Conservation (phyloP, 2,113 vertebrate species). For the Blennius ocellaris region DNA sequence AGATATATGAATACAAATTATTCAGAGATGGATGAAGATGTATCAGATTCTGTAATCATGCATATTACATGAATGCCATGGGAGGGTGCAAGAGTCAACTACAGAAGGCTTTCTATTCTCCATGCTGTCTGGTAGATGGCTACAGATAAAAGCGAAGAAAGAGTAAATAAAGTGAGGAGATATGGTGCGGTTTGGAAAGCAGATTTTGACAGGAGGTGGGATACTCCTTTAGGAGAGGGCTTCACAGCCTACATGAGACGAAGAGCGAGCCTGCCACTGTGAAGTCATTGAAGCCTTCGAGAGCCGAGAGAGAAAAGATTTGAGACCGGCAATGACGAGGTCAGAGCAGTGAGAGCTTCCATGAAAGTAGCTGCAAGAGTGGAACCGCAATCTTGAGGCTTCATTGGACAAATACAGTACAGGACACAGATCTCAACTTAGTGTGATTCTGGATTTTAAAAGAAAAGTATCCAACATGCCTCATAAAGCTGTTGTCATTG, state of each 20-base stretch:
- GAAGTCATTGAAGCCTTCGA: slow-evolving; percentile 29
- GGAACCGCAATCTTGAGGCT: slow-evolving; percentile 24
- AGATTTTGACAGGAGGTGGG: slow-evolving; percentile 1
- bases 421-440: no score
- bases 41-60: slow-evolving; percentile 8
- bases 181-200: background rate
- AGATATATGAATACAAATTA: slow-evolving; percentile 23
- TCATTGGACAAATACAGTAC: slow-evolving; percentile 1
- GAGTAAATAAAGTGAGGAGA: slow-evolving; percentile 1
- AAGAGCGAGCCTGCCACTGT: slow-evolving; percentile 33
- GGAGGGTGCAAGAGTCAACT: background rate
- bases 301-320: slow-evolving; percentile 39
- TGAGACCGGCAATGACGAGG: slow-evolving; percentile 49
- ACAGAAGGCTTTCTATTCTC: background rate
- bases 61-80: slow-evolving; percentile 8
- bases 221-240: slow-evolving; percentile 25
- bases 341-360: slow-evolving; percentile 33
- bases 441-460: no score
- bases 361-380: slow-evolving; percentile 17
- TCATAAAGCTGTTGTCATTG: no score
- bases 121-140: background rate
- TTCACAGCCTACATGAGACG: slow-evolving; percentile 25
- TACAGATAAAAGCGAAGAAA: background rate
- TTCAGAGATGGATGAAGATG: slow-evolving; percentile 8
- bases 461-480: no score